These are phyloP conservation scores for Hirundo rustica DNA, from an alignment of 2,797 vertebrate genomes.

Conservation along the genomic window DNA sequence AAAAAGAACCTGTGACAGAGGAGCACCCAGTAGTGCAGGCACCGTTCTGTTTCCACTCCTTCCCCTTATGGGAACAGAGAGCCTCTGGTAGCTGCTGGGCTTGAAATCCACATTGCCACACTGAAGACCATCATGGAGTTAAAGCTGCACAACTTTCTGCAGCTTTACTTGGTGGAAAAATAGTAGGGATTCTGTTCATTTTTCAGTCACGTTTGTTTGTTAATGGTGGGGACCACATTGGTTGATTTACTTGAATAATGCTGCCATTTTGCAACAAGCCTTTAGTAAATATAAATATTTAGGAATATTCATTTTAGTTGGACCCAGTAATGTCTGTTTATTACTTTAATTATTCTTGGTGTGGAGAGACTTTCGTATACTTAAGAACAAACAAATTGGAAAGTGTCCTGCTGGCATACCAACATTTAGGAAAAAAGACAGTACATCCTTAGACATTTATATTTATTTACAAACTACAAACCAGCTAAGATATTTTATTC, in stretches of 20 bases:
- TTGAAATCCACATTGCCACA: neutral
- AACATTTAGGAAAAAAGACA: slow-evolving; percentile 31
- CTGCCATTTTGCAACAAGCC: slow-evolving; percentile 25
- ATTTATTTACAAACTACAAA: slow-evolving; percentile 59
- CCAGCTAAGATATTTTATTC: slow-evolving; percentile 51
- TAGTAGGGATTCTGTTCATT: neutral
- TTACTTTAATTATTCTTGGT: slow-evolving; percentile 49
- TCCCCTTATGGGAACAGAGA: neutral
- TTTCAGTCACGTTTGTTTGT: slow-evolving; percentile 9
- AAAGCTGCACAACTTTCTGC: neutral
- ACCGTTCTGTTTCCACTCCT: neutral
- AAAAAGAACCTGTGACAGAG: neutral
- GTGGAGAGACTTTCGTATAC: slow-evolving; percentile 46
- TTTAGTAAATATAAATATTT: slow-evolving; percentile 60
- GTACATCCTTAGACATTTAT: slow-evolving; percentile 27
- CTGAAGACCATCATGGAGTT: neutral
- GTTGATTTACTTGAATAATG: slow-evolving; percentile 48
- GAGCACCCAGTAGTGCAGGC: neutral
- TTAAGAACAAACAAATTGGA: slow-evolving; percentile 47
- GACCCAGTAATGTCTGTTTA: slow-evolving; percentile 28
- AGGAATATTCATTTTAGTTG: neutral
- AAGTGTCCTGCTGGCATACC: slow-evolving; percentile 47
- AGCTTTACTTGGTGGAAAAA: neutral
- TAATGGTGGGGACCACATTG: slow-evolving; percentile 2
- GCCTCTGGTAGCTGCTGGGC: neutral